phyloP scores from a whole-genome alignment of 2,113 vertebrate genomes.

The Catagonus wagneri region DNA sequence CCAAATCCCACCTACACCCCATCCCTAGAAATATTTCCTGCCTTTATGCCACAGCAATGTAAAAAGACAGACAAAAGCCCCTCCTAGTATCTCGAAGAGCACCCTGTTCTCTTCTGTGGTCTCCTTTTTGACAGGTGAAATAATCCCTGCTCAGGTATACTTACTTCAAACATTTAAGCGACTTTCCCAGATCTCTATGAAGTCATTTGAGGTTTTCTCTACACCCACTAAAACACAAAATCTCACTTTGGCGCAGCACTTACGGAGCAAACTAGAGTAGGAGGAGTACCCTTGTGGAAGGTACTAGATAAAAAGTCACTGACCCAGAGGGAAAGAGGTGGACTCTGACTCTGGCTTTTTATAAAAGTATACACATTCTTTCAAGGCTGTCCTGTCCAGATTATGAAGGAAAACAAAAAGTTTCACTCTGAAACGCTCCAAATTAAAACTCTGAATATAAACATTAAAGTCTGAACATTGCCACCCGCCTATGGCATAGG shows the following conservation, averaged over 20 bases:
- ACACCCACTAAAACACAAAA: background rate
- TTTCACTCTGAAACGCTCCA: conserved; percentile 14
- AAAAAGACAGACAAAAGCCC: background rate
- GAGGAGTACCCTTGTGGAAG: background rate
- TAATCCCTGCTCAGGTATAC: background rate
- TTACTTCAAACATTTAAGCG: conserved; percentile 14
- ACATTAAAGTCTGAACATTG: background rate
- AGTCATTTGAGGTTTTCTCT: background rate
- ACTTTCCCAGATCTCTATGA: background rate
- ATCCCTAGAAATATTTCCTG: background rate
- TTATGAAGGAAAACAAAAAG: conserved; percentile 37
- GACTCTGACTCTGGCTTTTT: conserved; percentile 11
- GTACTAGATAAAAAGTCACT: conserved; percentile 27
- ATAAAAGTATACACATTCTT: background rate
- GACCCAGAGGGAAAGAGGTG: background rate
- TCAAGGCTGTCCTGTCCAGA: conserved; percentile 3
- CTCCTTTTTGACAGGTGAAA: background rate
- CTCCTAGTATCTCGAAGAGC: background rate
- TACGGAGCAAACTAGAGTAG: background rate
- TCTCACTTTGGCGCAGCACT: background rate
- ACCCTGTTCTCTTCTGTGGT: background rate
- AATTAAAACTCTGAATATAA: background rate
- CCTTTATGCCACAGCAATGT: background rate
- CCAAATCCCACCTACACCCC: background rate
- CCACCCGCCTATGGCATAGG: background rate